Conservation (phyloP, 2,888 invertebrate species). For the Holacanthella duospinosa region DNA sequence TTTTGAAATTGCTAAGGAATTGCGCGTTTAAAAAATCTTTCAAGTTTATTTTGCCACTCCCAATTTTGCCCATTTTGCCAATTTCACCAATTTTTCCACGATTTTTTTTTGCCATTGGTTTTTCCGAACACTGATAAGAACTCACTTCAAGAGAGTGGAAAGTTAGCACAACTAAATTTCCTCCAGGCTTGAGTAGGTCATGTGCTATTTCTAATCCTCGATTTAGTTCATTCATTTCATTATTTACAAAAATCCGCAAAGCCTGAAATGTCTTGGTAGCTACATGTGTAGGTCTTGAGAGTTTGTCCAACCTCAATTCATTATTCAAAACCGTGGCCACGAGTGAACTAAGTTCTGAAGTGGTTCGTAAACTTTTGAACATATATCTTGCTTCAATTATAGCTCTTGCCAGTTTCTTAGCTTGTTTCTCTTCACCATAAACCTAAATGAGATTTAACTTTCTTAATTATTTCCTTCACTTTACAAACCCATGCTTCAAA, state of each 20-base stretch:
- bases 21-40: too few relatives aligned
- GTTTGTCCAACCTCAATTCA: slow-evolving; percentile 54
- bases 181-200: slow-evolving; percentile 62
- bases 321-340: slow-evolving; percentile 51
- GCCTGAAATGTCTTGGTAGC: slow-evolving; percentile 92
- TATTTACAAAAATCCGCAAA: slow-evolving; percentile 86
- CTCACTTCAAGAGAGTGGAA: slow-evolving; percentile 60
- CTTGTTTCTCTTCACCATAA: slow-evolving; percentile 83
- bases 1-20: too few relatives aligned
- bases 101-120: too few relatives aligned
- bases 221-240: slow-evolving; percentile 90
- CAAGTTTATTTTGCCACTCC: too few relatives aligned
- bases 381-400: slow-evolving; percentile 71
- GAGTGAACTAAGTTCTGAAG: slow-evolving; percentile 66
- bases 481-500: background rate
- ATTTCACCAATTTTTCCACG: too few relatives aligned
- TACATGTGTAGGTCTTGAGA: slow-evolving; percentile 63
- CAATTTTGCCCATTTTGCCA: too few relatives aligned
- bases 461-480: background rate
- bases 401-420: slow-evolving; percentile 74
- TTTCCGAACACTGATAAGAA: background rate
- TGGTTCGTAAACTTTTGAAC: slow-evolving; percentile 65
- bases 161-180: slow-evolving; percentile 67
- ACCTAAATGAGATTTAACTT: slow-evolving; percentile 39
- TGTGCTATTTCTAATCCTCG: slow-evolving; percentile 70